These are phyloP conservation scores for Cylas formicarius DNA, from an alignment of 1,140 invertebrate genomes.

Conservation along the genomic window DNA sequence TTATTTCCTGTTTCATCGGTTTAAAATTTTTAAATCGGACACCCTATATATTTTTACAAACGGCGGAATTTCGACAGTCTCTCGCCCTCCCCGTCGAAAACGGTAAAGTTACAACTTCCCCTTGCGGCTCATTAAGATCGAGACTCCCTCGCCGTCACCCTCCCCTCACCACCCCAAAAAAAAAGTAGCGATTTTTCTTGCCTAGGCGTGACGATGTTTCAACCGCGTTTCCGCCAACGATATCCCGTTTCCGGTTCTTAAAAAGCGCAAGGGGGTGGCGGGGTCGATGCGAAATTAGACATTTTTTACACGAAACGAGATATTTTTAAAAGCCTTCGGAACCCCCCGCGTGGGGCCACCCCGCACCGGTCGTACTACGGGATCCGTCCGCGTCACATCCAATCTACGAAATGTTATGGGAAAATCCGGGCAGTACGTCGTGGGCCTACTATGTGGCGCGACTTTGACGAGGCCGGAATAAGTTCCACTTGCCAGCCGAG, in stretches of 20 bases:
- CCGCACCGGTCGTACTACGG: not conserved
- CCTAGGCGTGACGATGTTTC: conserved; percentile 5
- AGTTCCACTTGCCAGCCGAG: too few relatives aligned
- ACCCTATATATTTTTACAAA: too few relatives aligned
- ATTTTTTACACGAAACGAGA: conserved; percentile 29
- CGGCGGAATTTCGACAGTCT: conserved; percentile 3
- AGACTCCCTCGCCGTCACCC: too few relatives aligned
- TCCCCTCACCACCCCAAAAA: too few relatives aligned
- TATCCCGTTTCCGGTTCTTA: conserved; percentile 24
- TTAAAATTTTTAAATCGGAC: too few relatives aligned
- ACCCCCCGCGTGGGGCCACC: not conserved
- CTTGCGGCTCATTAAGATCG: too few relatives aligned
- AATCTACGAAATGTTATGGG: too few relatives aligned
- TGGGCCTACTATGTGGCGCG: too few relatives aligned
- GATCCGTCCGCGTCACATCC: not conserved
- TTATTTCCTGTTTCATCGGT: too few relatives aligned
- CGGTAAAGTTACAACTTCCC: conserved; percentile 4
- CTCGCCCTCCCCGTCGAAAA: not conserved
- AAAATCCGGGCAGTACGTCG: too few relatives aligned
- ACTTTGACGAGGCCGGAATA: too few relatives aligned
- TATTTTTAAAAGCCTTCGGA: conserved; percentile 22
- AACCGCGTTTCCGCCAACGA: conserved; percentile 21
- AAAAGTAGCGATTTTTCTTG: conserved; percentile 15
- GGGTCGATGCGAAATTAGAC: conserved; percentile 26
- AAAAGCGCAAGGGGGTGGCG: too few relatives aligned